Conservation (phyloP, 2,888 invertebrate species). For the Dione vanillae region DNA sequence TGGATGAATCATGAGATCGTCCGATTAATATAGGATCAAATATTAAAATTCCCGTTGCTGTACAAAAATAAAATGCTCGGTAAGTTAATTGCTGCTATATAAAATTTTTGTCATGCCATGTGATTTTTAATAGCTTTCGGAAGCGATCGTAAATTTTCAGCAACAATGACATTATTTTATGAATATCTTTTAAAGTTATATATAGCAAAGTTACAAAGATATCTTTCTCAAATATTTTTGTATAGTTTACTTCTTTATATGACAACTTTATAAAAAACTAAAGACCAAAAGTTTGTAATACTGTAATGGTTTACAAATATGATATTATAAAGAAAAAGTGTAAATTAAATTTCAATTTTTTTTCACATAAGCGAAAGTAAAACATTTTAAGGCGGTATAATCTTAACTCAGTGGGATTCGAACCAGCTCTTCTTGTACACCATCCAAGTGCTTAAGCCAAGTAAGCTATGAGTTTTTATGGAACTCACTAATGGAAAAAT, state of each 20-base stretch:
- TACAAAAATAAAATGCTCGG: background rate
- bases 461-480: too few relatives aligned
- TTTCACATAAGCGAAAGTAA: too few relatives aligned
- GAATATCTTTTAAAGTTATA: background rate
- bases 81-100: slow-evolving; percentile 1
- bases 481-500: background rate
- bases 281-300: too few relatives aligned
- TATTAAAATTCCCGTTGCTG: background rate
- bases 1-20: background rate
- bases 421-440: too few relatives aligned
- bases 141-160: slow-evolving; percentile 18
- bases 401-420: too few relatives aligned
- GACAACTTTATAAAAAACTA: background rate
- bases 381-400: too few relatives aligned
- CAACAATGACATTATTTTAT: slow-evolving; percentile 22
- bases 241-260: background rate
- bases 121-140: slow-evolving; percentile 20
- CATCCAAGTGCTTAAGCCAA: too few relatives aligned
- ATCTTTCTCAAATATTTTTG: background rate
- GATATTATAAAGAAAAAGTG: too few relatives aligned
- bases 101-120: slow-evolving; percentile 3
- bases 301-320: too few relatives aligned
- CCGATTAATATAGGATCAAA: background rate
- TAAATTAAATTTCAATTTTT: too few relatives aligned
- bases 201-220: too few relatives aligned